Conservation (phyloP, 2,113 vertebrate genomes). For the Stercorarius parasiticus region DNA sequence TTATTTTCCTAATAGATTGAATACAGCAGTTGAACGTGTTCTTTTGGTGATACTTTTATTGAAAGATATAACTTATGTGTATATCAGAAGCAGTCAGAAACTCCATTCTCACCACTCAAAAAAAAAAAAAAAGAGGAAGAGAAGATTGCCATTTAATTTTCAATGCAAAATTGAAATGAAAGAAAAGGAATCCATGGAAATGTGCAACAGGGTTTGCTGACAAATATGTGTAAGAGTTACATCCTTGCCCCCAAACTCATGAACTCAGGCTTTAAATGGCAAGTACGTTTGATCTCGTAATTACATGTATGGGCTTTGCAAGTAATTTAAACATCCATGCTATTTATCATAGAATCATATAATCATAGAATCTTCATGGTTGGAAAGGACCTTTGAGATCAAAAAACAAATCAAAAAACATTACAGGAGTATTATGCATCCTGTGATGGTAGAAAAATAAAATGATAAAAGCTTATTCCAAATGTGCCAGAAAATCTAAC, state of each 20-base stretch:
- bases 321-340: not conserved
- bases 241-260: not conserved
- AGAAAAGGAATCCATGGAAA: not conserved
- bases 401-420: not conserved
- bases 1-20: not conserved
- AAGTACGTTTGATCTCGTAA: not conserved
- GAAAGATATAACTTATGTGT: not conserved
- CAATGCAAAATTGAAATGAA: not conserved
- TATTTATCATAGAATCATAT: not conserved
- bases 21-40: not conserved
- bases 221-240: not conserved
- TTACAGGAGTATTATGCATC: not conserved
- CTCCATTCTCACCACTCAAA: not conserved
- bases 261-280: not conserved
- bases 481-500: not conserved
- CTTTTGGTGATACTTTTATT: not conserved
- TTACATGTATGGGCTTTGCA: not conserved
- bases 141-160: not conserved
- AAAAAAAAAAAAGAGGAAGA: not conserved
- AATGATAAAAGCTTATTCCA: not conserved
- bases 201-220: not conserved
- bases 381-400: no score
- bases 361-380: no score
- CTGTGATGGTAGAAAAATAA: not conserved
- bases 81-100: not conserved